Conservation (phyloP, 2,113 vertebrate species). For the Capreolus pygargus region DNA sequence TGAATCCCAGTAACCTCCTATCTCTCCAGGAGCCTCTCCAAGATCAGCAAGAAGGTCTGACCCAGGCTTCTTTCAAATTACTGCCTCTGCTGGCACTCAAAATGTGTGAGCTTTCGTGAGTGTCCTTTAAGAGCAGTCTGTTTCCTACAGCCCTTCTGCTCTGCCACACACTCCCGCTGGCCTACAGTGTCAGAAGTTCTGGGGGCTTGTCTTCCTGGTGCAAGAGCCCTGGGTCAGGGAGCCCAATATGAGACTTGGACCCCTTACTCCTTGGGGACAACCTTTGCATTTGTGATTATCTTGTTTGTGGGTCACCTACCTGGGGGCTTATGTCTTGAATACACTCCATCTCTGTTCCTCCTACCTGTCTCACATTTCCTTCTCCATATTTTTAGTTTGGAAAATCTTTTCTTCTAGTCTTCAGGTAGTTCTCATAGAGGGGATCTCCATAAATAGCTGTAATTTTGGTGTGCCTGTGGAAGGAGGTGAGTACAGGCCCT, state of each 20-base stretch:
- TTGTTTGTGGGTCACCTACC: neutral
- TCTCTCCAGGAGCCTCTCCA: neutral
- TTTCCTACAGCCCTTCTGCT: neutral
- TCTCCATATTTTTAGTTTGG: neutral
- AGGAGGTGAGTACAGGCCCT: neutral
- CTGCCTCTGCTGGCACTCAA: neutral
- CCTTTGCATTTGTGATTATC: neutral
- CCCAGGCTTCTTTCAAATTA: neutral
- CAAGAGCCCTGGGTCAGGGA: neutral
- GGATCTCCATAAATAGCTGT: neutral
- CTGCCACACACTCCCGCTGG: neutral
- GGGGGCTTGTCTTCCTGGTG: neutral
- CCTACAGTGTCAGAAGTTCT: neutral
- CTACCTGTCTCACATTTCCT: neutral
- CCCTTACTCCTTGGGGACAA: neutral
- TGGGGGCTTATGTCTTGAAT: neutral
- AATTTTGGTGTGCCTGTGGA: neutral
- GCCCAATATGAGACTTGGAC: neutral
- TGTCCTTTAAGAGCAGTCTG: neutral
- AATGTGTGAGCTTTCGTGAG: neutral
- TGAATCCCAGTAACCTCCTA: neutral
- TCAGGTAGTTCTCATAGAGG: neutral
- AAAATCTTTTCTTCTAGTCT: neutral
- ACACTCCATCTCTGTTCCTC: neutral
- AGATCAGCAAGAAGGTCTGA: neutral